A percentile compares a stretch with the other conserved stretches of the same genome.
phyloP scores from a whole-genome alignment of 2,113 vertebrate species.

The Prietella phreatophila region DNA sequence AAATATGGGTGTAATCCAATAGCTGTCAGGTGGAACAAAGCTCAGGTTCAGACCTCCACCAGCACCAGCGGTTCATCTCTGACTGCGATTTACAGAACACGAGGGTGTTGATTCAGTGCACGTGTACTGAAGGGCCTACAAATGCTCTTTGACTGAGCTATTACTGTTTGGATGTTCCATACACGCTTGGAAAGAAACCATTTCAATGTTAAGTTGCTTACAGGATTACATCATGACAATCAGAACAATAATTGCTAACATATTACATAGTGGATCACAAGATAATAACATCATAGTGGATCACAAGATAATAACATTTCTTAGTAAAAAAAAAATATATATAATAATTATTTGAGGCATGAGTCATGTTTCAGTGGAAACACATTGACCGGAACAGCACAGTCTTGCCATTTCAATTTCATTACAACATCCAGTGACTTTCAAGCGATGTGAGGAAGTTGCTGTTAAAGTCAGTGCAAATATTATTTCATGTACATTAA shows the following conservation, averaged over 20 bases:
- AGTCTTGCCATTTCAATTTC: neutral
- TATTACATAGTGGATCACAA: neutral
- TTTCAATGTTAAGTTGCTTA: neutral
- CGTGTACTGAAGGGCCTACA: neutral
- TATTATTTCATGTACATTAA: neutral
- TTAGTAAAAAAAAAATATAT: neutral
- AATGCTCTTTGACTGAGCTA: neutral
- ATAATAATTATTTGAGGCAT: neutral
- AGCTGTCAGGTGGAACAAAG: conserved; percentile 23
- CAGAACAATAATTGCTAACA: neutral
- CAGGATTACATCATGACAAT: neutral
- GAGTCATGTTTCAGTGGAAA: conserved; percentile 25
- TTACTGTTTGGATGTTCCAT: neutral
- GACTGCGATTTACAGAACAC: neutral
- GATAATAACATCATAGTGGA: neutral
- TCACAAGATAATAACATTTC: neutral
- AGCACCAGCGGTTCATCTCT: neutral
- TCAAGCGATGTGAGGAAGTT: neutral
- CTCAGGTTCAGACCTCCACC: neutral
- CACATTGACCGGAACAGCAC: neutral
- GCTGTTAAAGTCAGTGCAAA: neutral
- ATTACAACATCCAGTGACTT: conserved; percentile 21
- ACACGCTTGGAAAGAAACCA: neutral
- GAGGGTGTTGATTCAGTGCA: neutral
- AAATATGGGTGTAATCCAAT: neutral